Conservation (phyloP, 2,113 vertebrate species). For the Prionailurus bengalensis region DNA sequence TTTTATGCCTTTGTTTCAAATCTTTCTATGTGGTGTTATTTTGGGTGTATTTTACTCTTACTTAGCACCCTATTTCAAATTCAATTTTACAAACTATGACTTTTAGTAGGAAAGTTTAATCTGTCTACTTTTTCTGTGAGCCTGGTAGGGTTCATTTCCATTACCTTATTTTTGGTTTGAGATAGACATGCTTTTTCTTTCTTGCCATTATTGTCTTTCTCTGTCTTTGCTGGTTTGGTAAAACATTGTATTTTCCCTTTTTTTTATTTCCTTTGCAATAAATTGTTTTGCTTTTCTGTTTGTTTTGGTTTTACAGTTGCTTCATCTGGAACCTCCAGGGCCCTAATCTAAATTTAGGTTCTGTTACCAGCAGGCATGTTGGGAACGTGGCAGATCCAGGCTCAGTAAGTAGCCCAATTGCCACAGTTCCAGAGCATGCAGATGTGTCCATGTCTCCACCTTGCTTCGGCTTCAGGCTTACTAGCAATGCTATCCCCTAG, state of each 20-base stretch:
- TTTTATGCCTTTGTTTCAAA: slow-evolving; percentile 37
- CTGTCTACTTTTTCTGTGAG: not conserved
- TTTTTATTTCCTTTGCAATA: not conserved
- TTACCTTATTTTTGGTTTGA: not conserved
- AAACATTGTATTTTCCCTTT: not conserved
- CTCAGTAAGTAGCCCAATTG: not conserved
- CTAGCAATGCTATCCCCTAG: not conserved
- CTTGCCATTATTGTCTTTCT: not conserved
- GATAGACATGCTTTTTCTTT: not conserved
- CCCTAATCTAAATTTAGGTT: not conserved
- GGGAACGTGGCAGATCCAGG: not conserved
- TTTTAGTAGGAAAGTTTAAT: slow-evolving; percentile 28
- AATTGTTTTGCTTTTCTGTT: not conserved
- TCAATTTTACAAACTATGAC: not conserved
- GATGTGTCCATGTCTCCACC: not conserved
- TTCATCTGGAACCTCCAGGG: not conserved
- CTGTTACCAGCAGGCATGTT: not conserved
- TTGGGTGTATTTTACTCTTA: not conserved
- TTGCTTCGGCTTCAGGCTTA: not conserved
- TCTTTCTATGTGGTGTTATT: not conserved
- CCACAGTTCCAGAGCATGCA: not conserved
- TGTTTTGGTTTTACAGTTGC: not conserved
- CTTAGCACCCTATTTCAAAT: not conserved
- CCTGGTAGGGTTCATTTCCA: not conserved
- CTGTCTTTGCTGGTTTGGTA: not conserved